Percentiles rank a stretch among this genome's conserved stretches.
These are phyloP conservation scores for Campoletis sonorensis DNA, from an alignment of 1,140 invertebrate genomes.

Conservation along the genomic window DNA sequence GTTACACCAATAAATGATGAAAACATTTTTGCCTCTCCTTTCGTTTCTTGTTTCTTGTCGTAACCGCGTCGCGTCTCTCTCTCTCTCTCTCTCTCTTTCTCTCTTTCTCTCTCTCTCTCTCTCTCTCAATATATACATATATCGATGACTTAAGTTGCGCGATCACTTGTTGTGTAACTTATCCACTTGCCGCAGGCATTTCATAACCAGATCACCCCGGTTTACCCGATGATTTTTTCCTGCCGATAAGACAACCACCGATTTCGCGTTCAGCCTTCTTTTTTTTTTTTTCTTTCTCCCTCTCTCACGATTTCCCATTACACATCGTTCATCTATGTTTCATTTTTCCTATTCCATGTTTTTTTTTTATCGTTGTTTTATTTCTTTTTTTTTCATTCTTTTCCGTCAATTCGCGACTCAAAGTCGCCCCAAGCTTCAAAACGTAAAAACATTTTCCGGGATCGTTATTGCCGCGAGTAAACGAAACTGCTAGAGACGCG, in stretches of 20 bases:
- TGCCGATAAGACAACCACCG: not conserved
- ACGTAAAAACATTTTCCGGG: conserved; percentile 19
- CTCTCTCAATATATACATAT: no score
- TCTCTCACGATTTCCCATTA: not conserved
- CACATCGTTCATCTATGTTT: not conserved
- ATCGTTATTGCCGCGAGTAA: not conserved
- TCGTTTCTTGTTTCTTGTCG: conserved; percentile 38
- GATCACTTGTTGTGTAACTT: conserved; percentile 11
- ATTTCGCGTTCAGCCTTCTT: not conserved
- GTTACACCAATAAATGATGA: not conserved
- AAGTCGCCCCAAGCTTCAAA: not conserved
- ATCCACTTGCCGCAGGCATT: conserved; percentile 40
- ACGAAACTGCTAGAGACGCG: not conserved
- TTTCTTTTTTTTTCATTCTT: not conserved
- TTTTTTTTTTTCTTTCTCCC: not conserved
- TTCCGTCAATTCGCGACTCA: not conserved
- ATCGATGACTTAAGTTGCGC: not conserved
- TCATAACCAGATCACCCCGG: conserved; percentile 36
- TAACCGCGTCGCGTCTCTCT: not conserved
- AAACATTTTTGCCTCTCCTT: conserved; percentile 19
- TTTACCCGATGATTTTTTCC: not conserved
- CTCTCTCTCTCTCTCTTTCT: no score
- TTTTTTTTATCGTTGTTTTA: no score
- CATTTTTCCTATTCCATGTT: not conserved
- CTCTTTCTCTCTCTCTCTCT: no score